Percentiles rank a stretch among this genome's conserved stretches.
Evolutionary conservation across 2,797 vertebrate genomes (phyloP).

Genomic region (Eospalax fontanierii): DNA sequence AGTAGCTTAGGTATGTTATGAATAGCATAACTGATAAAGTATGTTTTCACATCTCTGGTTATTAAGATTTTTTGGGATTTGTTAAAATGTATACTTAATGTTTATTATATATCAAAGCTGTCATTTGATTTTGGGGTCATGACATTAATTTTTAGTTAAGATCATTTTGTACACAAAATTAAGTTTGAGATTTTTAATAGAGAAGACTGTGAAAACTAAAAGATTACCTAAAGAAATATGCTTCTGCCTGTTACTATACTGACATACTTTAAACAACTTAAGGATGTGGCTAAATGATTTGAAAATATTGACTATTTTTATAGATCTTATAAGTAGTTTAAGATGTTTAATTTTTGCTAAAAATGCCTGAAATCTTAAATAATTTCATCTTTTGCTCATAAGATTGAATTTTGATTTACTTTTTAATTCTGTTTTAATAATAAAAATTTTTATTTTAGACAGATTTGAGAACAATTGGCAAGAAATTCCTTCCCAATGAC

Average conservation of each 20-base stretch:
- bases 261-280: not conserved
- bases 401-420: conserved; percentile 74
- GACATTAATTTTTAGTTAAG: conserved; percentile 46
- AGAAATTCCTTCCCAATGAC: conserved; percentile 95
- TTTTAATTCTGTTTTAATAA: conserved; percentile 83
- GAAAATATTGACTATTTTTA: not conserved
- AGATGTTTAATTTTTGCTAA: conserved; percentile 59
- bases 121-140: conserved; percentile 48
- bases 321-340: conserved; percentile 63
- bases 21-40: not conserved
- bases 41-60: conserved; percentile 56
- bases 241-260: conserved; percentile 14
- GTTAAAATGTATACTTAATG: not conserved
- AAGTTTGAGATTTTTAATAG: conserved; percentile 40
- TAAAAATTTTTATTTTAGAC: conserved; percentile 92
- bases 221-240: not conserved
- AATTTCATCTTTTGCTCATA: conserved; percentile 68
- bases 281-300: not conserved
- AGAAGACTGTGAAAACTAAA: conserved; percentile 38
- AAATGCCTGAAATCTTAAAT: not conserved
- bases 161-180: conserved; percentile 8
- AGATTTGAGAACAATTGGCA: conserved; percentile 97
- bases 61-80: conserved; percentile 13
- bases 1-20: not conserved
- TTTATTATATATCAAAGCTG: conserved; percentile 29